Evolutionary conservation across 2,113 vertebrate species (phyloP).

Genomic region (Chaetura pelagica): DNA sequence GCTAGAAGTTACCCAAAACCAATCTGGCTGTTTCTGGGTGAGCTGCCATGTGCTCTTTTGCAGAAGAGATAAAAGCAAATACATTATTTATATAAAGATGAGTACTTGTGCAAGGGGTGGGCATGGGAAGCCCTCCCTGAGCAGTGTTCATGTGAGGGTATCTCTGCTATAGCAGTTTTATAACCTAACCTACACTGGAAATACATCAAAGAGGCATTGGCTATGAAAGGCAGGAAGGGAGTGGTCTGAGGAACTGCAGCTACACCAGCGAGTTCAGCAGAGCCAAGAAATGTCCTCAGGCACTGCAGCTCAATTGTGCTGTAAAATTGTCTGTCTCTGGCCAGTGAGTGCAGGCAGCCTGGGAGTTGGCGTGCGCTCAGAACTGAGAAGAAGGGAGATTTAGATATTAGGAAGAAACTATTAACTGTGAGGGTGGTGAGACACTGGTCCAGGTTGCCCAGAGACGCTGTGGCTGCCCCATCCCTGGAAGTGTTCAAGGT

Average conservation of each 20-base stretch:
- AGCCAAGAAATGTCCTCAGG: slow-evolving; percentile 68
- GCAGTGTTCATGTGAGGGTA: background rate
- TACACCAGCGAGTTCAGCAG: background rate
- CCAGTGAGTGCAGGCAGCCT: background rate
- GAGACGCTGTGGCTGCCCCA: too few species aligned
- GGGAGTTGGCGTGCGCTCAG: background rate
- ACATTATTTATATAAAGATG: background rate
- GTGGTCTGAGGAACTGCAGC: slow-evolving; percentile 46
- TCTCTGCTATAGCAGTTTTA: background rate
- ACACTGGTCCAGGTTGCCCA: too few species aligned
- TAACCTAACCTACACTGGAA: slow-evolving; percentile 16
- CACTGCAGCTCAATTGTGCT: background rate
- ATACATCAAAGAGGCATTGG: slow-evolving; percentile 31
- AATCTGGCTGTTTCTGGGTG: background rate
- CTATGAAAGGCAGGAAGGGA: slow-evolving; percentile 63
- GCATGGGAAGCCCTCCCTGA: background rate
- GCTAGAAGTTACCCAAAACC: background rate
- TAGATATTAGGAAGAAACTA: too few species aligned
- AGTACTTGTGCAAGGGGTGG: background rate
- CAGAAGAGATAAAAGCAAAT: background rate
- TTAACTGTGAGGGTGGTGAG: too few species aligned
- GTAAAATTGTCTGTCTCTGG: background rate
- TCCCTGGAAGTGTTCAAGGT: too few species aligned
- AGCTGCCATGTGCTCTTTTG: background rate
- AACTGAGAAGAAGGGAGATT: too few species aligned